A percentile compares a stretch with the other conserved stretches of the same genome.
These are phyloP conservation scores for Pegoplata infirma DNA, from an alignment of 2,888 invertebrate species.

Conservation along the genomic window DNA sequence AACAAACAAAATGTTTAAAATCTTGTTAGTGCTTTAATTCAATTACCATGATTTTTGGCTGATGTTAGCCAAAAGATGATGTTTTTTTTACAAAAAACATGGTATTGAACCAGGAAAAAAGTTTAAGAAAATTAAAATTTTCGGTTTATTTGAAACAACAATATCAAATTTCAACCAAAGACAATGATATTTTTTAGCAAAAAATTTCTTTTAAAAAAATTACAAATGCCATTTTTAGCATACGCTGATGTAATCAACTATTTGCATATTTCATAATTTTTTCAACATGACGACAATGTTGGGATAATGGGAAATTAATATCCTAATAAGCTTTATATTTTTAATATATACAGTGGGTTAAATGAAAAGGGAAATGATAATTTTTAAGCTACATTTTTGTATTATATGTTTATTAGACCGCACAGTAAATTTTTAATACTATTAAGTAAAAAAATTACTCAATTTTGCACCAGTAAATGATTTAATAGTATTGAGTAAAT, in stretches of 20 bases:
- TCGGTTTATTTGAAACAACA: slow-evolving; percentile 36
- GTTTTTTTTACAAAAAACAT: slow-evolving; percentile 1
- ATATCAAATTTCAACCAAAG: slow-evolving; percentile 47
- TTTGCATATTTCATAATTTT: slow-evolving; percentile 31
- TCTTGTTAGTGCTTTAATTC: slow-evolving; percentile 23
- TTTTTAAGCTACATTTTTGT: too few species aligned
- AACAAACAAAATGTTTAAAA: slow-evolving; percentile 1
- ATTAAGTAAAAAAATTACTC: too few species aligned
- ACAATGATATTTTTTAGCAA: neutral
- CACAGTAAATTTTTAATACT: too few species aligned
- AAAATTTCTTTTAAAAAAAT: neutral
- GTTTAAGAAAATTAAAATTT: neutral
- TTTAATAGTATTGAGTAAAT: too few species aligned
- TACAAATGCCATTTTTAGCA: neutral
- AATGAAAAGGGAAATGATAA: too few species aligned
- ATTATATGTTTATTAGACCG: too few species aligned
- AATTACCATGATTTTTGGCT: slow-evolving; percentile 31
- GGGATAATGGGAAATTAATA: too few species aligned
- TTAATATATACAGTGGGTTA: too few species aligned
- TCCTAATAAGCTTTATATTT: too few species aligned
- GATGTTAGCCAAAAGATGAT: too few species aligned
- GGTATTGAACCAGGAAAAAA: neutral
- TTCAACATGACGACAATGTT: slow-evolving; percentile 8
- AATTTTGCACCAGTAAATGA: too few species aligned
- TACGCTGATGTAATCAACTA: slow-evolving; percentile 11